phyloP scores from a whole-genome alignment of 2,888 invertebrate genomes.

The Himalopsyche anomala region DNA sequence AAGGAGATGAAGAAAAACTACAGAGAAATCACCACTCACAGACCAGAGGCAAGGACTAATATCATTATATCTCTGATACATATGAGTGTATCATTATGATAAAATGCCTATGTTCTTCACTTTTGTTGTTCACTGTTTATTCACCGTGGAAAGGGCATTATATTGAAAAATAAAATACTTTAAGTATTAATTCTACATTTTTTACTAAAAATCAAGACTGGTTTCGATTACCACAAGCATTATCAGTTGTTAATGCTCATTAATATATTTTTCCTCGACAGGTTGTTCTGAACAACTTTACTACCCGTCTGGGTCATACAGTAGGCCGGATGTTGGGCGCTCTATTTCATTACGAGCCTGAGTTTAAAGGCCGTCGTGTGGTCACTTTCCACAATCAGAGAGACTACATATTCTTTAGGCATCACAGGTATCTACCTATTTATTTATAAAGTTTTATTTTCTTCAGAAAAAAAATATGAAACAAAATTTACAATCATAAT shows the following conservation, averaged over 20 bases:
- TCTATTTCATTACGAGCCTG: conserved; percentile 96
- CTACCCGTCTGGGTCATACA: conserved; percentile 93
- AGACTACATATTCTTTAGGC: conserved; percentile 98
- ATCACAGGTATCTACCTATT: conserved; percentile 84
- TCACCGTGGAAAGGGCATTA: too few species aligned
- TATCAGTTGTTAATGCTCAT: too few species aligned
- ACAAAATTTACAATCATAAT: too few species aligned
- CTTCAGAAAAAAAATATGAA: too few species aligned
- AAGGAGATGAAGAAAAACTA: conserved; percentile 88
- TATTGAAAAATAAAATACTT: too few species aligned
- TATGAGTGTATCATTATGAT: too few species aligned
- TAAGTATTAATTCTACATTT: too few species aligned
- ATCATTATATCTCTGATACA: too few species aligned
- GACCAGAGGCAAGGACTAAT: conserved; percentile 85
- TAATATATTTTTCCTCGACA: conserved; percentile 63
- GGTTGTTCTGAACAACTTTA: conserved; percentile 96
- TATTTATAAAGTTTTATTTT: background rate
- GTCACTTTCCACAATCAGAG: conserved; percentile 99
- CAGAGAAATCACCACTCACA: conserved; percentile 89
- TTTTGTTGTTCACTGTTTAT: too few species aligned
- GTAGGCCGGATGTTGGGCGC: conserved; percentile 95
- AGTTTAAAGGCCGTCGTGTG: conserved; percentile 94
- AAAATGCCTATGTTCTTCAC: too few species aligned
- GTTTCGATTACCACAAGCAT: too few species aligned
- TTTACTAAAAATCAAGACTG: too few species aligned